phyloP scores from a whole-genome alignment of 1,140 invertebrate genomes.

The Branchinecta lindahli region DNA sequence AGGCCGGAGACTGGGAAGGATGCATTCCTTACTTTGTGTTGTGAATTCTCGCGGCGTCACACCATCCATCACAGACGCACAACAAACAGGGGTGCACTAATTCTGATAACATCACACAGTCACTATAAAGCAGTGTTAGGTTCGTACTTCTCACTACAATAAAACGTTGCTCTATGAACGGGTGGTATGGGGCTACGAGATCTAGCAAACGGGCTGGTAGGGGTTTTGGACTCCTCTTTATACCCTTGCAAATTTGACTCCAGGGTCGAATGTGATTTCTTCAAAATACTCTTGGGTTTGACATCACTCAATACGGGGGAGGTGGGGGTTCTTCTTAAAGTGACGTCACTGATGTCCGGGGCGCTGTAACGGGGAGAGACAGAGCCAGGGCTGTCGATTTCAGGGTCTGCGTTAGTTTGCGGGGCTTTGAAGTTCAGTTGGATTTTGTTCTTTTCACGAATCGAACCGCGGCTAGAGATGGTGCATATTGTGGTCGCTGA shows the following conservation, averaged over 20 bases:
- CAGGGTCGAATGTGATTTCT: not conserved
- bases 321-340: not conserved
- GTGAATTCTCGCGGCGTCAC: too few relatives aligned
- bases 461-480: conserved; percentile 2
- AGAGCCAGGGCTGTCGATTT: not conserved
- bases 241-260: conserved; percentile 10
- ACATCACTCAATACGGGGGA: not conserved
- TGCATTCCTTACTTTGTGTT: too few relatives aligned
- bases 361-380: not conserved
- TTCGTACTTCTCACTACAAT: not conserved
- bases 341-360: not conserved
- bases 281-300: conserved; percentile 6
- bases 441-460: conserved; percentile 2
- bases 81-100: not conserved
- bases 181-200: conserved; percentile 7
- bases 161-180: not conserved
- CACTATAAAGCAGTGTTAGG: conserved; percentile 8
- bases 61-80: not conserved
- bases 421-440: not conserved
- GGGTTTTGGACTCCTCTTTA: not conserved
- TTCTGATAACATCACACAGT: not conserved
- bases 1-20: not conserved
- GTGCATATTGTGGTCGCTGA: not conserved
- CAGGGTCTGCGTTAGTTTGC: not conserved
- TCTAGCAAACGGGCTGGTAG: not conserved